Conservation (phyloP, 2,888 invertebrate species). For the Rhodophaea formosa region DNA sequence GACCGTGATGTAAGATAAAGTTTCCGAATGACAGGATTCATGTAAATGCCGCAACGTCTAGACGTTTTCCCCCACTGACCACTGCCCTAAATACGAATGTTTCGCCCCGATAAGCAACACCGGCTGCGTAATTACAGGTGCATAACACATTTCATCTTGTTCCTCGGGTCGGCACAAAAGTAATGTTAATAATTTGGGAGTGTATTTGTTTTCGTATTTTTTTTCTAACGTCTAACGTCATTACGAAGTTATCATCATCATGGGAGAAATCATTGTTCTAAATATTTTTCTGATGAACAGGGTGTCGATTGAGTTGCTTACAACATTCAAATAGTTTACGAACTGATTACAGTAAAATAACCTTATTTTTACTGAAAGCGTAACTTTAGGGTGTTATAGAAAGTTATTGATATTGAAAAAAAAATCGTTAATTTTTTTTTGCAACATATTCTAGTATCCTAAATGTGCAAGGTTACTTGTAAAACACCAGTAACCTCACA, state of each 20-base stretch:
- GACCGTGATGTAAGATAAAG: not conserved
- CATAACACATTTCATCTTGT: constrained; percentile 4
- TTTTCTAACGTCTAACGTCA: not conserved
- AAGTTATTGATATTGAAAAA: no score
- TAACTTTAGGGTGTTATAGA: no score
- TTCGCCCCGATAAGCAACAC: not conserved
- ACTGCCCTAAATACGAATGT: constrained; percentile 11
- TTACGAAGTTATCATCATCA: not conserved
- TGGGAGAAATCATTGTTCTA: no score
- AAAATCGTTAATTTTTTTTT: no score
- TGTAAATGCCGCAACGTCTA: constrained; percentile 4
- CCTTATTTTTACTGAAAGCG: no score
- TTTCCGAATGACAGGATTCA: not conserved
- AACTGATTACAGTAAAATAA: no score
- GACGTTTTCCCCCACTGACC: constrained; percentile 7
- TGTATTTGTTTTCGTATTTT: not conserved
- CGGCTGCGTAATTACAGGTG: constrained; percentile 12
- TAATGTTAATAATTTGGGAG: constrained; percentile 20
- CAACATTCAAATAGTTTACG: no score
- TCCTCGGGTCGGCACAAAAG: not conserved
- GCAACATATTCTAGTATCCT: no score
- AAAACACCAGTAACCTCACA: no score
- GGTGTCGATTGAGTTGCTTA: no score
- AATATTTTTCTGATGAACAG: no score
- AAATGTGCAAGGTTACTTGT: no score